phyloP scores from a whole-genome alignment of 2,888 invertebrate species.

The Lasiommata megera region DNA sequence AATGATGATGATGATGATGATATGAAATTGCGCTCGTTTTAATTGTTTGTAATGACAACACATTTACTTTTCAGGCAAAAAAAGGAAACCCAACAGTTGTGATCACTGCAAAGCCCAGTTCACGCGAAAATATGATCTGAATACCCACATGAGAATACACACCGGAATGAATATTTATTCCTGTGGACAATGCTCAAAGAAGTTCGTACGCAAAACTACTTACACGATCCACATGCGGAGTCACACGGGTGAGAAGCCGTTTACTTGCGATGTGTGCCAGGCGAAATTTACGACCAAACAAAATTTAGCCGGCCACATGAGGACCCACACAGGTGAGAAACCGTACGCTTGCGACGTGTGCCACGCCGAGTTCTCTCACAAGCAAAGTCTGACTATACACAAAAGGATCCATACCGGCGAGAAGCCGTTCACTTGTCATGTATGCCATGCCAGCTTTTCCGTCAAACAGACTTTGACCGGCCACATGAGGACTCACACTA shows the following conservation, averaged over 20 bases:
- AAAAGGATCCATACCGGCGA: neutral
- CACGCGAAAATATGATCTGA: neutral
- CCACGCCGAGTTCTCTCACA: neutral
- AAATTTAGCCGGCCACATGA: neutral
- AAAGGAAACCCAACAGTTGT: neutral
- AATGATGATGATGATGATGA: too few species aligned
- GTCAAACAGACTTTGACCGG: neutral
- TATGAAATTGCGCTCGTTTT: too few species aligned
- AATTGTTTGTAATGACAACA: too few species aligned
- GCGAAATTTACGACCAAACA: neutral
- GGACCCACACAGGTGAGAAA: neutral
- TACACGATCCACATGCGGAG: neutral
- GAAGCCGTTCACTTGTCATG: neutral
- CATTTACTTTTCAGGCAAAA: too few species aligned
- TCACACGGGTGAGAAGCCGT: neutral
- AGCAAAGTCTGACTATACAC: too few species aligned
- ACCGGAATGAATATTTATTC: neutral
- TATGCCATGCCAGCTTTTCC: neutral
- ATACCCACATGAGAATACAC: neutral
- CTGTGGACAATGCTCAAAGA: neutral
- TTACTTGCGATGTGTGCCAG: neutral
- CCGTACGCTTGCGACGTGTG: neutral
- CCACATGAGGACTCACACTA: conserved; percentile 12
- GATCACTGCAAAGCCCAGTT: neutral
- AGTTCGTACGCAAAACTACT: neutral